Conservation (phyloP, 2,113 vertebrate species). For the Argyrosomus japonicus region DNA sequence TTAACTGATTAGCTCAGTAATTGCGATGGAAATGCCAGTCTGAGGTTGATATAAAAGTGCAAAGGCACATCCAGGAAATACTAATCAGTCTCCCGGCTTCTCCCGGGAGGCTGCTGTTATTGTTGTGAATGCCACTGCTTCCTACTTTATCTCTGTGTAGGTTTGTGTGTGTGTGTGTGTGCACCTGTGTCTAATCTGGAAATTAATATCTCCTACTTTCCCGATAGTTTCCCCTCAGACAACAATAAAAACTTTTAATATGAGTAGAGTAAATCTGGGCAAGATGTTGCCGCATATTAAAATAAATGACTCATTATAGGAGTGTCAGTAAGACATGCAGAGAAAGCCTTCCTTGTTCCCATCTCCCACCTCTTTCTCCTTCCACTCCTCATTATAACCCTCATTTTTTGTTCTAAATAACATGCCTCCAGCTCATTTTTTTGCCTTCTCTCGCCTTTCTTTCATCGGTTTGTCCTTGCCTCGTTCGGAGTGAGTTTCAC, state of each 20-base stretch:
- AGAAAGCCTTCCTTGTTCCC: slow-evolving; percentile 26
- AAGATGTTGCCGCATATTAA: slow-evolving; percentile 34
- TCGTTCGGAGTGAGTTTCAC: slow-evolving; percentile 50
- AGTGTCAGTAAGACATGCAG: slow-evolving; percentile 18
- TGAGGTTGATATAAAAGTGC: slow-evolving; percentile 64
- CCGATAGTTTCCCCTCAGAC: slow-evolving; percentile 23
- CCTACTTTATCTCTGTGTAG: slow-evolving; percentile 37
- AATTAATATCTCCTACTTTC: slow-evolving; percentile 39
- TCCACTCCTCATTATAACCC: slow-evolving; percentile 53
- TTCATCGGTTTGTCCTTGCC: slow-evolving; percentile 64
- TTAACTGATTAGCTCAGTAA: slow-evolving; percentile 71
- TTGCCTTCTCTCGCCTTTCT: not conserved
- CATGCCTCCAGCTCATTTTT: slow-evolving; percentile 39
- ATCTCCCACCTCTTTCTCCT: slow-evolving; percentile 16
- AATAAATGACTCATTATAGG: slow-evolving; percentile 54
- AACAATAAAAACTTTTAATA: slow-evolving; percentile 35
- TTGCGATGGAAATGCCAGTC: slow-evolving; percentile 66
- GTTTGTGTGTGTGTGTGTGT: slow-evolving; percentile 3
- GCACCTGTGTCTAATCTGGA: slow-evolving; percentile 13
- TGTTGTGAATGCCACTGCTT: slow-evolving; percentile 48
- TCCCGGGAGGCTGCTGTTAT: slow-evolving; percentile 36
- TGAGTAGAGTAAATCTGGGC: slow-evolving; percentile 33
- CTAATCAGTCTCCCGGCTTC: slow-evolving; percentile 67
- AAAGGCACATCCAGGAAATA: slow-evolving; percentile 72
- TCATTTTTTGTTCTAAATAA: slow-evolving; percentile 53